phyloP scores from a whole-genome alignment of 2,888 invertebrate species.

The Formica aserva region DNA sequence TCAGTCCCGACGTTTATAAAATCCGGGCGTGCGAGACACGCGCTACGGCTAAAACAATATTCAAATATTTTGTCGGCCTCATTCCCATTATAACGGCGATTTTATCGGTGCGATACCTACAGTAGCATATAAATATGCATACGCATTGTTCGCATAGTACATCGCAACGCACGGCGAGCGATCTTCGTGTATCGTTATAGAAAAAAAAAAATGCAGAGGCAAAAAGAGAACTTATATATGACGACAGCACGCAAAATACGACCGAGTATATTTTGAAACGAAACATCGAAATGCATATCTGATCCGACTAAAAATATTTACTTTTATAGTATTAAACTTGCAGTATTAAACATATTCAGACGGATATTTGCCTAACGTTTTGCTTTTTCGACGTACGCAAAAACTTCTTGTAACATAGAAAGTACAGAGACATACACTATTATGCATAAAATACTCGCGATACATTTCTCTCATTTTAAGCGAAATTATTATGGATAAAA shows the following conservation, averaged over 20 bases:
- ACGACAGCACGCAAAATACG: slow-evolving; percentile 8
- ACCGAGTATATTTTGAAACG: slow-evolving; percentile 26
- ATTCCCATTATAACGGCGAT: slow-evolving; percentile 46
- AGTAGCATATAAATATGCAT: slow-evolving; percentile 57
- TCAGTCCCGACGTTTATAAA: slow-evolving; percentile 29
- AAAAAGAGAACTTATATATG: slow-evolving; percentile 35
- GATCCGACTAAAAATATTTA: slow-evolving; percentile 30
- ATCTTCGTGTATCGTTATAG: slow-evolving; percentile 43
- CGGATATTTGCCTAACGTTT: neutral
- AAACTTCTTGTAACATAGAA: neutral
- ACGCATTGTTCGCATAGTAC: slow-evolving; percentile 54
- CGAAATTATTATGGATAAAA: neutral
- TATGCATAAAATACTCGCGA: slow-evolving; percentile 5
- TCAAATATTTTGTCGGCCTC: slow-evolving; percentile 3
- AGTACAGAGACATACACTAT: neutral
- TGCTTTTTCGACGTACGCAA: neutral
- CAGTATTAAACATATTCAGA: neutral
- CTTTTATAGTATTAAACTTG: slow-evolving; percentile 32
- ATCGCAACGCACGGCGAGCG: slow-evolving; percentile 32
- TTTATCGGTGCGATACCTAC: slow-evolving; percentile 44
- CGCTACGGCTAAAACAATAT: slow-evolving; percentile 9
- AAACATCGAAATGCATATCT: slow-evolving; percentile 42
- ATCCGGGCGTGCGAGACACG: neutral
- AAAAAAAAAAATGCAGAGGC: slow-evolving; percentile 14
- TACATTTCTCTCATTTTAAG: neutral